These are phyloP conservation scores for Xylota segnis DNA, from an alignment of 2,888 invertebrate species.

Conservation along the genomic window DNA sequence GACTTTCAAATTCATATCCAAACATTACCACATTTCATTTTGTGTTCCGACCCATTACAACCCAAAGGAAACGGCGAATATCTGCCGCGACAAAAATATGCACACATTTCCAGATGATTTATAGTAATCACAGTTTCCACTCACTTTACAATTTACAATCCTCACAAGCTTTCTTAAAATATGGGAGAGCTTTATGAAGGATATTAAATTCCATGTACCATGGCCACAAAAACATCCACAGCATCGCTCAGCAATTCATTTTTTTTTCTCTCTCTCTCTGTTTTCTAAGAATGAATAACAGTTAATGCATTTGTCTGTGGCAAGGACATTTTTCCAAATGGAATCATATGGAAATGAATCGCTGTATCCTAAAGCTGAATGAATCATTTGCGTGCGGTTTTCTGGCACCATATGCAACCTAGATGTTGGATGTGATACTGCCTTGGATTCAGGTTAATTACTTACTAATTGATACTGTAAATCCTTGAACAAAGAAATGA, in stretches of 20 bases:
- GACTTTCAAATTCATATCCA: constrained; percentile 50
- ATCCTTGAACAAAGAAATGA: not conserved
- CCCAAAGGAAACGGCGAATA: not conserved
- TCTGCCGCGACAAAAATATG: constrained; percentile 64
- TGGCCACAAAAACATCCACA: constrained; percentile 17
- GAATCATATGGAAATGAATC: constrained; percentile 64
- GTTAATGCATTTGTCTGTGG: constrained; percentile 65
- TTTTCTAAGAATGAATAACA: constrained; percentile 36
- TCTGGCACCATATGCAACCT: constrained; percentile 25
- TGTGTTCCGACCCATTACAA: constrained; percentile 8
- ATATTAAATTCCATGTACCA: constrained; percentile 34
- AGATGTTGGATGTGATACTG: not conserved
- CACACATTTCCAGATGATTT: constrained; percentile 69
- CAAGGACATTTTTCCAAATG: constrained; percentile 51
- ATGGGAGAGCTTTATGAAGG: constrained; percentile 24
- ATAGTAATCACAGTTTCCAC: constrained; percentile 71
- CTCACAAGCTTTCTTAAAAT: constrained; percentile 27
- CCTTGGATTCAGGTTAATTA: constrained; percentile 19
- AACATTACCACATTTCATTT: constrained; percentile 51
- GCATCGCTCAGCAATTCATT: constrained; percentile 37
- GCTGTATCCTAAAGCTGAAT: constrained; percentile 41
- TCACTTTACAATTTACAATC: constrained; percentile 66
- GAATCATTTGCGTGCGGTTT: constrained; percentile 21
- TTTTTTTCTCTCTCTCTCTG: too few relatives aligned
- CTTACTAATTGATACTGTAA: constrained; percentile 35